Evolutionary conservation across 2,888 invertebrate genomes (phyloP).

Genomic region (Apotomis capreana): DNA sequence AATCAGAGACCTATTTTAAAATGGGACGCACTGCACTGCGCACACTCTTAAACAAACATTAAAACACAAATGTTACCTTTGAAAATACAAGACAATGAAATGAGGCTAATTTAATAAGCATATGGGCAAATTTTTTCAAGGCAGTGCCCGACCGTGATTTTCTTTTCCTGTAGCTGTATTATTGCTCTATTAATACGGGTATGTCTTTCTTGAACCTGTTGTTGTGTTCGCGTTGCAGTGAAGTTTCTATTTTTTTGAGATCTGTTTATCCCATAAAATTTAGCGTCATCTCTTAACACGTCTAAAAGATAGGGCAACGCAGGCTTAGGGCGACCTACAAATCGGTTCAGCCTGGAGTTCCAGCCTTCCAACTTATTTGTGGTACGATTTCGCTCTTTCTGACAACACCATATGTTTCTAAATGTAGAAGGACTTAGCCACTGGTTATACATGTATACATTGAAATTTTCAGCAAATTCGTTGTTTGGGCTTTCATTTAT

Average conservation of each 20-base stretch:
- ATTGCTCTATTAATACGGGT: conserved; percentile 7
- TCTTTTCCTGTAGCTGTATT: conserved; percentile 4
- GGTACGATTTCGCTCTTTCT: conserved; percentile 1
- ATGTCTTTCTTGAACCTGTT: not conserved
- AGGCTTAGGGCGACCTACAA: conserved; percentile 9
- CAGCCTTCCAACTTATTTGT: conserved; percentile 4
- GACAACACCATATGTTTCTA: conserved; percentile 12
- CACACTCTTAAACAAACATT: too few relatives aligned
- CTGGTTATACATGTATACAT: conserved; percentile 8
- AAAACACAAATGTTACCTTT: too few relatives aligned
- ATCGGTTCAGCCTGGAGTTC: conserved; percentile 4
- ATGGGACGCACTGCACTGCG: too few relatives aligned
- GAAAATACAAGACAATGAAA: too few relatives aligned
- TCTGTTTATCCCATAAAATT: conserved; percentile 12
- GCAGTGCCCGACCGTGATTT: conserved; percentile 14
- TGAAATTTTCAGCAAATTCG: not conserved
- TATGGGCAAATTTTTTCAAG: conserved; percentile 11
- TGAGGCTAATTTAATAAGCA: conserved; percentile 4
- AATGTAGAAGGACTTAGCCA: not conserved
- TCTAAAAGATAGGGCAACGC: conserved; percentile 2
- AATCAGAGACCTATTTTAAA: too few relatives aligned
- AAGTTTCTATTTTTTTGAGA: conserved; percentile 6
- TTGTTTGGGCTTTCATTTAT: conserved; percentile 11
- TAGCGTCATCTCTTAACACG: conserved; percentile 10
- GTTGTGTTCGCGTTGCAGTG: conserved; percentile 2